These are phyloP conservation scores for Atlantisia rogersi DNA, from an alignment of 2,113 vertebrate species.

Conservation along the genomic window DNA sequence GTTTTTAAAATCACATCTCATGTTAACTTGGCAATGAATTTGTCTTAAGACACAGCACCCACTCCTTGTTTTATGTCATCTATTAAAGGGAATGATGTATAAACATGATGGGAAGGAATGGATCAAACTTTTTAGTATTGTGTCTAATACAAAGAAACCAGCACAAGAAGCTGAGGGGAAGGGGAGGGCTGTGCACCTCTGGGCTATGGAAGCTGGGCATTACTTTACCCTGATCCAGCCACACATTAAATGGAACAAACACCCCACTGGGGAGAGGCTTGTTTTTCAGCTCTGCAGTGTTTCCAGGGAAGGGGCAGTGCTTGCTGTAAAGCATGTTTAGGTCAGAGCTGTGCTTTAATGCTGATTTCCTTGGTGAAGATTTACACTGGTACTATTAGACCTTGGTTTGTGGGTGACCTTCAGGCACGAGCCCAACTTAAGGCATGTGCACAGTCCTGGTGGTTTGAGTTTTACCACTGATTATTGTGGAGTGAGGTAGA, in stretches of 20 bases:
- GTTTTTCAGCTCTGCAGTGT: not conserved
- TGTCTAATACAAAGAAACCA: not conserved
- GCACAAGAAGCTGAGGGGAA: not conserved
- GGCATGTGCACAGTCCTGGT: not conserved
- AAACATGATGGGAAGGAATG: not conserved
- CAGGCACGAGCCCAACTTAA: not conserved
- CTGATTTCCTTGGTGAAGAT: not conserved
- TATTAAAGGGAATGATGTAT: not conserved
- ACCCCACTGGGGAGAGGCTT: not conserved
- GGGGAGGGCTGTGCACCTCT: not conserved
- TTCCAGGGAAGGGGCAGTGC: not conserved
- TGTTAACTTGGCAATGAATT: not conserved
- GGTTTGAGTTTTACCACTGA: not conserved
- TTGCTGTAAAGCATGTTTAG: not conserved
- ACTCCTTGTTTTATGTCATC: not conserved
- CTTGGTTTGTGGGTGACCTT: not conserved
- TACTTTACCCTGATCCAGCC: not conserved
- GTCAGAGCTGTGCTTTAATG: not conserved
- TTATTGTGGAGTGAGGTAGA: not conserved
- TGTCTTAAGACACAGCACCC: not conserved
- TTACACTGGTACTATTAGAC: not conserved
- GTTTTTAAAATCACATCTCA: constrained; percentile 22
- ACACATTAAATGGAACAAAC: not conserved
- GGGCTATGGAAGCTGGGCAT: not conserved
- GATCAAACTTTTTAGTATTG: not conserved